These are phyloP conservation scores for Axis porcinus DNA, from an alignment of 2,113 vertebrate species.

Conservation along the genomic window DNA sequence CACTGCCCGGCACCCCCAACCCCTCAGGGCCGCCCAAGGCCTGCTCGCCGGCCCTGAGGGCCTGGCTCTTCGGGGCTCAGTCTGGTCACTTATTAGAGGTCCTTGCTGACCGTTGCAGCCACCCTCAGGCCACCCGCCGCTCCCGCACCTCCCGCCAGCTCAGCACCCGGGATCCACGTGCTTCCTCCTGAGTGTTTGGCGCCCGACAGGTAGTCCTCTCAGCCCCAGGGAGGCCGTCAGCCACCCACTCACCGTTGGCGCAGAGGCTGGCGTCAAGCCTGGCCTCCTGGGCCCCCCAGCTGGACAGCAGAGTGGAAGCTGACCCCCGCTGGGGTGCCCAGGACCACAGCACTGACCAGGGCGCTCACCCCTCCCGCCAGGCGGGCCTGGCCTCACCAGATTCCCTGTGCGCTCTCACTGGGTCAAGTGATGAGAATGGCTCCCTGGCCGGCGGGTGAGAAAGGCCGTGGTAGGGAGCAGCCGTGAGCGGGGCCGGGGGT, in stretches of 20 bases:
- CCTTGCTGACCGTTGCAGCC: rapidly evolving
- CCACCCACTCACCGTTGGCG: neutral
- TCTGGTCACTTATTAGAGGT: too few species aligned
- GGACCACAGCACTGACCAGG: neutral
- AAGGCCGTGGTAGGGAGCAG: neutral
- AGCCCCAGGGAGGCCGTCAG: neutral
- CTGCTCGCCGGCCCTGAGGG: rapidly evolving
- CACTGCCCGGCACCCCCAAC: neutral
- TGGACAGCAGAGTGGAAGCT: neutral
- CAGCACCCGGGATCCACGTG: rapidly evolving
- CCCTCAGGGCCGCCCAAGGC: rapidly evolving
- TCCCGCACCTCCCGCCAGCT: neutral
- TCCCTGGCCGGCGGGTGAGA: rapidly evolving
- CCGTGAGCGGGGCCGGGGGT: neutral
- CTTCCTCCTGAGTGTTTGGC: rapidly evolving
- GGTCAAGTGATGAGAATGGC: neutral
- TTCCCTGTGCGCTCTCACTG: neutral
- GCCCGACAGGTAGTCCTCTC: too few species aligned
- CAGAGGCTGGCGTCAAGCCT: neutral
- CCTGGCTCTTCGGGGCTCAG: rapidly evolving
- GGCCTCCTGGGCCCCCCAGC: neutral
- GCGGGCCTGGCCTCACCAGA: rapidly evolving
- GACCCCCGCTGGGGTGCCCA: neutral
- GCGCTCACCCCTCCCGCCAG: rapidly evolving
- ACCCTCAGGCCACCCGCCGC: neutral